Conservation (phyloP, 2,888 invertebrate species). For the Sussaba pulchella region DNA sequence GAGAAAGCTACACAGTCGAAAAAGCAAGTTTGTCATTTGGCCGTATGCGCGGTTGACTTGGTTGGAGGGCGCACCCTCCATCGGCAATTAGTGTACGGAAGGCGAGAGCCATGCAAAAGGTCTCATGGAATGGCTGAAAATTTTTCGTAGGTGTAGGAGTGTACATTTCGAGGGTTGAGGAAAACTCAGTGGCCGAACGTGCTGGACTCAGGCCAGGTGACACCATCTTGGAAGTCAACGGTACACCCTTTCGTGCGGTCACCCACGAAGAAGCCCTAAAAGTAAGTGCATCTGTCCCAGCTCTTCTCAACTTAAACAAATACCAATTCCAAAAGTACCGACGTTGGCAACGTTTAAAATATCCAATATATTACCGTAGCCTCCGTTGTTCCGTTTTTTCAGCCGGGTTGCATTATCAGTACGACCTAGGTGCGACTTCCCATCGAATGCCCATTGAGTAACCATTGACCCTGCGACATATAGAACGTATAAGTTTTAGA, state of each 20-base stretch:
- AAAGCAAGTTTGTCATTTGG: conserved; percentile 41
- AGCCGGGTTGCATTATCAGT: too few species aligned
- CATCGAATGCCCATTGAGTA: too few species aligned
- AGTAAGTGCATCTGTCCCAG: conserved; percentile 85
- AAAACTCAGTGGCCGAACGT: conserved; percentile 95
- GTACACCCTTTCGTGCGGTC: conserved; percentile 96
- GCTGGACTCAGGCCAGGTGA: conserved; percentile 96
- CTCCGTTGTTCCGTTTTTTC: too few species aligned
- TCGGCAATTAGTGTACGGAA: conserved; percentile 47
- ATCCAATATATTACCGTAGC: too few species aligned
- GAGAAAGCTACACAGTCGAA: conserved; percentile 39
- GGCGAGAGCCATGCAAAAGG: too few species aligned
- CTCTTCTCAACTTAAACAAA: background rate
- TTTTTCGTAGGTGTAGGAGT: conserved; percentile 92
- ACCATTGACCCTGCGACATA: conserved; percentile 62
- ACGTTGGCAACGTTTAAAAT: too few species aligned
- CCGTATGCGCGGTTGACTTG: too few species aligned
- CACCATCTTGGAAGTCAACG: conserved; percentile 97
- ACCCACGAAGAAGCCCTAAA: conserved; percentile 97
- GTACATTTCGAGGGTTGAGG: conserved; percentile 96
- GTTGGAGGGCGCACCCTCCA: conserved; percentile 6
- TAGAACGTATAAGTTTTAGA: conserved; percentile 45
- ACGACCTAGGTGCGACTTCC: too few species aligned
- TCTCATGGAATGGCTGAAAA: conserved; percentile 78
- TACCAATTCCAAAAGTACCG: too few species aligned